Evolutionary conservation across 2,797 vertebrate genomes (phyloP).

Genomic region (Macrochelys suwanniensis): DNA sequence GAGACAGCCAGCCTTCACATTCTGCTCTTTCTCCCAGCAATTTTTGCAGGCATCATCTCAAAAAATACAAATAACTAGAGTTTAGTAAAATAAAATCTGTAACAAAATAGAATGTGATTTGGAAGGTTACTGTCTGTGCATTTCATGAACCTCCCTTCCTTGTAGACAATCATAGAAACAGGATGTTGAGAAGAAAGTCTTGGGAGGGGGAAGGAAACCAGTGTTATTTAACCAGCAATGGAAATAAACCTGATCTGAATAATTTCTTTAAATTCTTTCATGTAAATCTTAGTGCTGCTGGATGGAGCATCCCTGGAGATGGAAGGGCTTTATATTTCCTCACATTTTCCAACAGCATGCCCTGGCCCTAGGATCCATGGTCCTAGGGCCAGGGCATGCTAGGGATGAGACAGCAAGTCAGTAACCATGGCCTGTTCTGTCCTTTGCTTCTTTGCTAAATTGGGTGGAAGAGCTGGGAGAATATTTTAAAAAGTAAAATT

Average conservation of each 20-base stretch:
- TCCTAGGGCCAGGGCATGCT: not conserved
- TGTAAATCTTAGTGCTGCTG: not conserved
- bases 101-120: constrained; percentile 19
- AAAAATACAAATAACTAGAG: not conserved
- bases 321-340: not conserved
- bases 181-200: not conserved
- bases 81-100: not conserved
- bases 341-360: not conserved
- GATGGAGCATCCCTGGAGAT: not conserved
- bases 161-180: not conserved
- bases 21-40: not conserved
- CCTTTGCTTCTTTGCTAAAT: not conserved
- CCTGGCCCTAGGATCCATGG: not conserved
- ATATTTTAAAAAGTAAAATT: not conserved
- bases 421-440: not conserved
- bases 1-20: not conserved
- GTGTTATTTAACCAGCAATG: not conserved
- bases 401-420: not conserved
- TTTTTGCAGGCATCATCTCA: not conserved
- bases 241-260: not conserved
- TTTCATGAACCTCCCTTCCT: not conserved
- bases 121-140: constrained; percentile 9
- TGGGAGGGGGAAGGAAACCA: not conserved
- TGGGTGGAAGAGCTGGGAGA: not conserved
- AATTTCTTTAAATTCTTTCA: constrained; percentile 3